phyloP scores from a whole-genome alignment of 30 jellyfish, hydroid and myxozoan genomes.

The Thelohanellus kitauei region DNA sequence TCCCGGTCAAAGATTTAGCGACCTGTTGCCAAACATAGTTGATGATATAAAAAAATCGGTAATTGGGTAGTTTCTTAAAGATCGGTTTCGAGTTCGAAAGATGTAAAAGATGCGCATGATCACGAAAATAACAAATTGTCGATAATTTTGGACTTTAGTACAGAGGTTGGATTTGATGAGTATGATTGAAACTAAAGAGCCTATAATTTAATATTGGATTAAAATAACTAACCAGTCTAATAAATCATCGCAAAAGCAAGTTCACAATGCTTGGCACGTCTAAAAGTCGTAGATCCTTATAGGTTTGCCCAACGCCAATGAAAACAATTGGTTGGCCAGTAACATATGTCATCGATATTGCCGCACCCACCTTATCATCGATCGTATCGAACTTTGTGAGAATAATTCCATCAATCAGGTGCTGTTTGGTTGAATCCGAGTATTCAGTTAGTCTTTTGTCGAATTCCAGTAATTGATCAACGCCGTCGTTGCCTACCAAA shows the following conservation, averaged over 20 bases:
- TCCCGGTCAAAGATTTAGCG: too few species aligned
- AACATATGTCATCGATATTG: conserved; percentile 85
- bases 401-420: conserved; percentile 86
- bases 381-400: conserved; percentile 80
- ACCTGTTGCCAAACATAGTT: too few species aligned
- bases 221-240: too few species aligned
- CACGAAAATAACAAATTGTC: too few species aligned
- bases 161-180: too few species aligned
- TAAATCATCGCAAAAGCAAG: conserved; percentile 21
- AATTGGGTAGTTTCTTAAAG: too few species aligned
- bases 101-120: too few species aligned
- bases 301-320: conserved; percentile 97
- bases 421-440: conserved; percentile 63
- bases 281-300: conserved; percentile 43
- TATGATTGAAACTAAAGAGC: too few species aligned
- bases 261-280: conserved; percentile 65
- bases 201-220: too few species aligned
- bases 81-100: too few species aligned
- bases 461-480: conserved; percentile 53
- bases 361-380: conserved; percentile 99
- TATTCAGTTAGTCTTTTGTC: conserved; percentile 79
- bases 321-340: conserved; percentile 94
- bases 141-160: too few species aligned
- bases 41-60: too few species aligned
- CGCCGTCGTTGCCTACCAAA: conserved; percentile 95